Conservation (phyloP, 1,140 invertebrate species). For the Tribolium castaneum region DNA sequence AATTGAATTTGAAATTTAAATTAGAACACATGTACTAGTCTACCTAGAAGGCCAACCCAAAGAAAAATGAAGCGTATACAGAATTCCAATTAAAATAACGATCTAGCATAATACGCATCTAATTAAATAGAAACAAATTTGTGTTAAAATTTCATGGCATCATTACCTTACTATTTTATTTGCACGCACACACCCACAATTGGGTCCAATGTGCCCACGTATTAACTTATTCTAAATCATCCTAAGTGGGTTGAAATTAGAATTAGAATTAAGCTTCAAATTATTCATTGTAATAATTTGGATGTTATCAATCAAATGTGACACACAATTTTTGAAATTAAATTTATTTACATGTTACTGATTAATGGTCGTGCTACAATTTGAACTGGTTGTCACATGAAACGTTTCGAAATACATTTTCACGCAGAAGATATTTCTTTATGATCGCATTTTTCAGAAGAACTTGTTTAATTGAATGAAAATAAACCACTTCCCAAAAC, state of each 20-base stretch:
- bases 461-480: too few species aligned
- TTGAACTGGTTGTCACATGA: neutral
- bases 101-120: too few species aligned
- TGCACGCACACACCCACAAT: neutral
- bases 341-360: neutral
- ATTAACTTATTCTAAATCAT: neutral
- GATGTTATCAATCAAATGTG: neutral
- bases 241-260: neutral
- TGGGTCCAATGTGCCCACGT: neutral
- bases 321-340: neutral
- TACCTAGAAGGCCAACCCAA: neutral
- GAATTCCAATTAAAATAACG: too few species aligned
- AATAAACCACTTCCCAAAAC: too few species aligned
- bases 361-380: neutral
- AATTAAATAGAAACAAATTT: too few species aligned
- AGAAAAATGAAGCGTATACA: neutral
- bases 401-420: neutral
- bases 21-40: neutral
- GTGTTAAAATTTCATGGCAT: too few species aligned
- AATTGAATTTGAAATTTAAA: neutral
- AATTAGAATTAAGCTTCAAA: neutral
- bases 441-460: too few species aligned
- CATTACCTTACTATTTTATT: too few species aligned
- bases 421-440: neutral
- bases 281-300: neutral